These are phyloP conservation scores for Clytia hemisphaerica DNA, from an alignment of 30 jellyfish, hydroid and myxozoan genomes.

Conservation along the genomic window DNA sequence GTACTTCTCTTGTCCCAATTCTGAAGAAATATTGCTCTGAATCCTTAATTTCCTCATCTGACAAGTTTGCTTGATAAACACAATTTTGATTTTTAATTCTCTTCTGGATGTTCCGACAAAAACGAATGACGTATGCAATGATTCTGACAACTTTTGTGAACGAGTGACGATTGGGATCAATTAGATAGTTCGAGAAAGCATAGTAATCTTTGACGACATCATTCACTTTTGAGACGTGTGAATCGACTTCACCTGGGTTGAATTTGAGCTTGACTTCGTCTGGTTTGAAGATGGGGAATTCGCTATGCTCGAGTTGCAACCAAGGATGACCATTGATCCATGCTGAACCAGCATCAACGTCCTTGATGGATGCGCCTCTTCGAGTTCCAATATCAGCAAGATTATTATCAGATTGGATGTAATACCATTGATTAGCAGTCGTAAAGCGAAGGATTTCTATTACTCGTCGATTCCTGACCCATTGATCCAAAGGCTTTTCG, in stretches of 20 bases:
- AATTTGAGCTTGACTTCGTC: neutral
- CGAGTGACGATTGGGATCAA: slow-evolving; percentile 8
- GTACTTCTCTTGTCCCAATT: slow-evolving; percentile 4
- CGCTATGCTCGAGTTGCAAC: neutral
- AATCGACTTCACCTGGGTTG: neutral
- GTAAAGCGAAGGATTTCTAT: no score
- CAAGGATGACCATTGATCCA: slow-evolving; percentile 2
- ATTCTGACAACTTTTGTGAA: slow-evolving; percentile 13
- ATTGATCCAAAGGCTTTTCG: slow-evolving; percentile 11
- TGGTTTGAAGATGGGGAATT: neutral
- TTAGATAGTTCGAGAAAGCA: neutral
- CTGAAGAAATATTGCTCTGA: slow-evolving; percentile 1
- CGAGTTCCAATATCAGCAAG: slow-evolving; percentile 10
- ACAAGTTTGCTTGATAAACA: neutral
- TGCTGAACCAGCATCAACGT: no score
- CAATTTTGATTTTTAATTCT: no score
- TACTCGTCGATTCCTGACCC: slow-evolving; percentile 16
- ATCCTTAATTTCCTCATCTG: neutral
- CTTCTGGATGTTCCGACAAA: slow-evolving; percentile 5
- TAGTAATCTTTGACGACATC: neutral
- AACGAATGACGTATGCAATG: neutral
- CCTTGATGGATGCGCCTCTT: slow-evolving; percentile 12
- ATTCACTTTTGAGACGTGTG: neutral
- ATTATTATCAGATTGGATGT: slow-evolving; percentile 1
- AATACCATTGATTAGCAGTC: no score